Evolutionary conservation across 2,888 invertebrate genomes (phyloP), one percentile per base, ranked within the genome.

Genomic region (Latheticus oryzae): DNA sequence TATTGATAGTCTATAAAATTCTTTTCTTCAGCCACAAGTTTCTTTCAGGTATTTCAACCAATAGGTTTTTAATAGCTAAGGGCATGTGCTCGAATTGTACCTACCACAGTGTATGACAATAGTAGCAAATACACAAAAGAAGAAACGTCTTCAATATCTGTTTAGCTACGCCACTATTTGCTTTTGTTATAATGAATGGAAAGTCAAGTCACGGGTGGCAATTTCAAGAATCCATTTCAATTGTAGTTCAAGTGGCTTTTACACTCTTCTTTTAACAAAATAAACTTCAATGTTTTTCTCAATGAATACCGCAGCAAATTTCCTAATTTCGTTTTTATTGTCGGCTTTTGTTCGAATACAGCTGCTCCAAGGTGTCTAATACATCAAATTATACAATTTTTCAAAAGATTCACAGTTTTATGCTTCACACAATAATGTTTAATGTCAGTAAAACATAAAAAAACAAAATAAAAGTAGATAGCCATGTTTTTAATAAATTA

Each of bases 291-390:
- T 50, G 51, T 68, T 70, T 71, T 69, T 65, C 62, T 60, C 65
- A 62, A 53, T 57, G 58, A 66, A 64, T 65, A 68, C 69, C 73
- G 73, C 66, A 74, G 71, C 75, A 73, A 75, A 75, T 75, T 74
- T 74, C 59, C 63, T 66, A 73, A 73, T 71, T 73, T 69, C 66
- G 67, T 68, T 74, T 73, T 73, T 72, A 71, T 73, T 74, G 66
- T 68, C 42, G 52, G 63, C 70, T 70, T 56, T 56, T n/a, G n/a
- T n/a, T n/a, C n/a, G n/a, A n/a, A n/a, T n/a, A n/a, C n/a, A n/a
- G n/a, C n/a, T n/a, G n/a, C n/a, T n/a, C n/a, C n/a, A n/a, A n/a
- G n/a, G n/a, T n/a, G n/a, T n/a, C n/a, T n/a, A n/a, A n/a, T n/a
- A n/a, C n/a, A n/a, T n/a, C n/a, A n/a, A n/a, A n/a, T n/a, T n/a